Base-by-base conservation (phyloP, 2,888 invertebrate species). In the Atrina japonica region DNA sequence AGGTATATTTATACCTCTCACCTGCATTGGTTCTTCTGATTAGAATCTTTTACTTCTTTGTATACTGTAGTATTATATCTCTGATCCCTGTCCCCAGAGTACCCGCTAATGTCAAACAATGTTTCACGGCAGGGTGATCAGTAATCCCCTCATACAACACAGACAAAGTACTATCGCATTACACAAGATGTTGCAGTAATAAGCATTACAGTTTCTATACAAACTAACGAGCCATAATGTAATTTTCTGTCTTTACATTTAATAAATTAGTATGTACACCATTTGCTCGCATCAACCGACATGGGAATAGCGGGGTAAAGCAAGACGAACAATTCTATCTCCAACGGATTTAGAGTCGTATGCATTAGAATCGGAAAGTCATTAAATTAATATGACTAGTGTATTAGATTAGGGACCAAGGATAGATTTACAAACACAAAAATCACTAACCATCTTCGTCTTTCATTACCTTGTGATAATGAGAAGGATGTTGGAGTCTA, bases 191-290 rank as follows among this genome's bases (percentile, higher is more conserved):
- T 50, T 59, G 45, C 23, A 65, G 67, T 78, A 78, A 78, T 78
- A 77, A 75, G 75, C 76, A 74, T 72, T 68, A 73, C 71, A 68
- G 73, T 71, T 78, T 77, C 75, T 78, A 78, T 78, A 77, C 82
- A 80, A 82, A 82, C 80, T 80, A 77, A 76, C 72, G 73, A 73
- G 72, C 75, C 77, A 70, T 82, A 82, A 82, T 82, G 76, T 80
- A 80, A 82, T 82, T 82, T 82, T 69, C 80, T 73, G 73, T 82
- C 82, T 78, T 82, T 80, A 78, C 82, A 80, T 80, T 82, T 76
- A 82, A 82, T 80, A 80, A 82, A 82, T 82, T 80, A 80, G 76
- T 79, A 78, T 76, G 77, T 80, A 82, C 73, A 75, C 73, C 76
- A 71, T 73, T 73, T 70, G 66, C 65, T 64, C 60, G 61, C 30